Base-by-base conservation (phyloP, 2,888 invertebrate species). In the Caenorhabditis macrosperma region DNA sequence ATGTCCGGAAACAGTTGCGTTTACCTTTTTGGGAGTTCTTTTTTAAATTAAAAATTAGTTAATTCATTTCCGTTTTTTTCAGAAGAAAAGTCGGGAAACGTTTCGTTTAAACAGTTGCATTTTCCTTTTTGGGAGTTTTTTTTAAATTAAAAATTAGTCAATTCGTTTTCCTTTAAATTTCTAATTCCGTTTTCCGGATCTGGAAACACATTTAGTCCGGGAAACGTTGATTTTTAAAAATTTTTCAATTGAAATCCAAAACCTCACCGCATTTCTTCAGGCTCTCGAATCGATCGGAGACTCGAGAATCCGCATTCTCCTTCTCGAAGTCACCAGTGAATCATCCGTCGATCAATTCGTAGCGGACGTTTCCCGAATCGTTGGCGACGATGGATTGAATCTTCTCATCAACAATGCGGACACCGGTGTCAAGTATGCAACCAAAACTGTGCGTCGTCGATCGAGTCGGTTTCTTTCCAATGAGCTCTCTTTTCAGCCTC, bases 351-450 rank as follows among this genome's bases (percentile, higher is more conserved):
- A 60, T 9, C 6, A 6, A 5, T 63, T 61, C 10, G 72, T 72
- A 3, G n/a, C 7, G 10, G 9, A 72, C 17, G 57, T 55, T 28
- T 10, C 17, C 0, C 15, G 64, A 3, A 64, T 81, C n/a, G 78
- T 81, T 5, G 81, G 81, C 17, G 72, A 67, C 0, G 28, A 72
- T 44, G 81, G 81, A 0, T 28, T 81, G 17, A 77, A 72, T 17
- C 20, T 63, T 22, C 24, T 72, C 1, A 33, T 72, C 0, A 72
- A 63, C 46, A 72, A 72, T 63, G 55, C 63, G 17, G 63, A 46
- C 26, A 35, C 12, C 0, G 3, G 6, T 1, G 12, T 72, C 15
- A 46, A 55, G n/a, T 63, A 72, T 17, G 17, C 10, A 1, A 52
- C 54, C 2, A 59, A 44, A 9, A 12, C 28, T 35, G 61, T 60